These are phyloP conservation scores for Sebastes kiyomatsui DNA, from an alignment of 2,797 vertebrate genomes.

Conservation along the genomic window DNA sequence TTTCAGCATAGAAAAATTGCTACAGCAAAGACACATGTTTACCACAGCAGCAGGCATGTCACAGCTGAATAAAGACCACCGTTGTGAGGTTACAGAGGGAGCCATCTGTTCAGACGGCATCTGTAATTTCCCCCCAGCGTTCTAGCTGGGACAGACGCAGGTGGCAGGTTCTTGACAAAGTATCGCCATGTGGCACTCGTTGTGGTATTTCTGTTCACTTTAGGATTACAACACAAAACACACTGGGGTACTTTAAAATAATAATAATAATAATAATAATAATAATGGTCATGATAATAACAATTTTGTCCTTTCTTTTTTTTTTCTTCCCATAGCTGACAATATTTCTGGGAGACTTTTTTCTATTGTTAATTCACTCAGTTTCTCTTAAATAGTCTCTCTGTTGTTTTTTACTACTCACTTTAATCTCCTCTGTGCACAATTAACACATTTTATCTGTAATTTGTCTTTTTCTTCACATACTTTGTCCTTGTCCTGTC, in stretches of 20 bases:
- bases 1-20: not conserved
- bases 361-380: not conserved
- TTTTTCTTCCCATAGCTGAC: not conserved
- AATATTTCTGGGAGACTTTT: not conserved
- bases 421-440: slow-evolving; percentile 19
- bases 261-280: not conserved
- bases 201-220: not conserved
- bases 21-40: not conserved
- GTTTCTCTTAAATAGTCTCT: not conserved
- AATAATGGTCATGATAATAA: not conserved
- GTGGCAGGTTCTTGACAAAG: slow-evolving; percentile 6
- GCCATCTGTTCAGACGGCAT: slow-evolving; percentile 11
- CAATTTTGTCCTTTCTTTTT: not conserved
- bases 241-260: not conserved
- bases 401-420: not conserved
- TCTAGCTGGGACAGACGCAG: not conserved
- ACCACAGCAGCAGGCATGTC: slow-evolving; percentile 13
- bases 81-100: slow-evolving; percentile 19
- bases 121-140: not conserved
- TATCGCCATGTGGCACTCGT: not conserved
- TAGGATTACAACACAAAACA: not conserved
- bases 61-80: slow-evolving; percentile 20
- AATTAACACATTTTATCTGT: slow-evolving; percentile 38
- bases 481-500: slow-evolving; percentile 28
- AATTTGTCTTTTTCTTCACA: slow-evolving; percentile 40